Evolutionary conservation across 2,797 vertebrate species (phyloP).

Genomic region (Mormyrops attenuatus): DNA sequence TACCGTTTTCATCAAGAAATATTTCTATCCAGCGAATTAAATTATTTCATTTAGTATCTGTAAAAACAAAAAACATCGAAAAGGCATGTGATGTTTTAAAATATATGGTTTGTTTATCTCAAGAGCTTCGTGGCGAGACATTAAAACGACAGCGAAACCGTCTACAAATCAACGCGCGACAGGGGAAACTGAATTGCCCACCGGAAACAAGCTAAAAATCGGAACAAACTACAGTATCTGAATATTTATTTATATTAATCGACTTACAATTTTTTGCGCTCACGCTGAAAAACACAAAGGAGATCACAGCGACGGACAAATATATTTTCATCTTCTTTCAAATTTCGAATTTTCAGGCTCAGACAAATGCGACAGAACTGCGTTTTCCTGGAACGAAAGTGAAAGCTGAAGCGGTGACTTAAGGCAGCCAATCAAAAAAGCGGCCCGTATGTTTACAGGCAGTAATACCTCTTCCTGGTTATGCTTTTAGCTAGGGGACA

Average conservation of each 20-base stretch:
- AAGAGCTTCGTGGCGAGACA: too few relatives aligned
- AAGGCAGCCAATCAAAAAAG: conserved; percentile 38
- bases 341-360: background rate
- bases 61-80: too few relatives aligned
- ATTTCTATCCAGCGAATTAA: too few relatives aligned
- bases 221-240: background rate
- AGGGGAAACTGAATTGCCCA: too few relatives aligned
- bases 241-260: background rate
- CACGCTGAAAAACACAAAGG: background rate
- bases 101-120: too few relatives aligned
- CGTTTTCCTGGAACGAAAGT: background rate
- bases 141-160: too few relatives aligned
- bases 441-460: conserved; percentile 37
- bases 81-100: too few relatives aligned
- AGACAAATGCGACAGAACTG: background rate
- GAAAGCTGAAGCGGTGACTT: background rate
- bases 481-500: background rate
- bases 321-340: conserved; percentile 18
- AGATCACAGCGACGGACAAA: rapidly evolving
- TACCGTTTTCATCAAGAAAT: too few relatives aligned
- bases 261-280: conserved; percentile 41
- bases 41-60: too few relatives aligned
- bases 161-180: too few relatives aligned
- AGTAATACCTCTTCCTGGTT: conserved; percentile 34
- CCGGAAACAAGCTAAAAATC: background rate